Evolutionary conservation across 2,113 vertebrate species (phyloP), one percentile per base, ranked within the genome.

Genomic region (Phoxinus phoxinus): DNA sequence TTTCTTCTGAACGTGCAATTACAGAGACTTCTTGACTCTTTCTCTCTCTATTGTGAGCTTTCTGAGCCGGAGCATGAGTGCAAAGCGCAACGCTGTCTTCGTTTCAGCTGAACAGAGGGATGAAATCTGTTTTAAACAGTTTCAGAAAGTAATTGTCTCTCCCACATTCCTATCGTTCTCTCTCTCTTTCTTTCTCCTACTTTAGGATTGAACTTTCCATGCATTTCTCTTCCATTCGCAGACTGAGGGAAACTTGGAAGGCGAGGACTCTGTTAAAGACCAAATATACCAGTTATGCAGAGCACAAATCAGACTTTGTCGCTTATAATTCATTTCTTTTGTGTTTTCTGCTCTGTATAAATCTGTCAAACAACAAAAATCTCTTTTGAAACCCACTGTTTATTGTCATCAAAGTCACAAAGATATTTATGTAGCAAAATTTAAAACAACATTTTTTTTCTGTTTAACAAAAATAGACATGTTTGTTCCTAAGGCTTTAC

Each of bases 391-490:
- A 94, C 90, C 89, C 91, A 92, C 92, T 91, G 87, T 94, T 94
- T 93, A 94, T 92, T 94, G 69, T 91, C 65, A 89, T 86, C 85
- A 86, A 87, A 85, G 71, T 92, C 91, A 92, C 91, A 91, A 91
- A 91, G 30, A 58, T 89, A 87, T 87, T 90, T 88, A 81, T 69
- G 87, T 90, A 90, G 91, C 93, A 90, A 85, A 83, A 85, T 79
- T 71, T 37, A 92, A 71, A 77, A 91, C 71, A 56, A 58, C 71
- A 13, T 0, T 75, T 81, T 53, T 75, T 86, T 75, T 84, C 59
- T 48, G 30, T 89, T 77, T 88, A 85, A 92, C 90, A 93, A 93
- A 94, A 95, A 93, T 93, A 93, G 92, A 93, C 93, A 93, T 65
- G 80, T 90, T 88, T 84, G 82, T 85, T 63, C 88, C 87, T 86